Evolutionary conservation across 2,797 vertebrate genomes (phyloP).

Genomic region (Gymnothorax javanicus): DNA sequence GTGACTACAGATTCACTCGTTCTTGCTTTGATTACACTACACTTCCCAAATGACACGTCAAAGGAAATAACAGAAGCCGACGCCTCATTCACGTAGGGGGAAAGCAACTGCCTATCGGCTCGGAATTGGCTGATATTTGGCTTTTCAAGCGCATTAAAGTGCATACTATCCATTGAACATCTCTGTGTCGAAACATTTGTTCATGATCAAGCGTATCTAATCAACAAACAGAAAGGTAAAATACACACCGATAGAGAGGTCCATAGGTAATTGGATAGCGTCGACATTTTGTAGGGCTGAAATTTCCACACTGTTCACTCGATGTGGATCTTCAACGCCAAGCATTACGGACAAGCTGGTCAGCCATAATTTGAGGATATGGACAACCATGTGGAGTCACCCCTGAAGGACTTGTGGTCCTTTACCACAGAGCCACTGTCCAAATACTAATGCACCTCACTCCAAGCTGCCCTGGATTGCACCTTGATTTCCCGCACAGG

Average conservation of each 20-base stretch:
- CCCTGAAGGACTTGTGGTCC: no score
- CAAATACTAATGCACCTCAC: no score
- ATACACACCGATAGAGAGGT: constrained; percentile 23
- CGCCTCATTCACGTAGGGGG: not conserved
- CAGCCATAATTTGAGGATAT: no score
- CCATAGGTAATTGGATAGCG: no score
- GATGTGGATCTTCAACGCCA: no score
- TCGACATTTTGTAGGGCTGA: no score
- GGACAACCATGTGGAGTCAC: no score
- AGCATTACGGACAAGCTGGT: no score
- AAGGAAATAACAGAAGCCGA: not conserved
- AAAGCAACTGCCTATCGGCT: not conserved
- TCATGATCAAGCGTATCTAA: constrained; percentile 12
- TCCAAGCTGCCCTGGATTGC: constrained; percentile 55
- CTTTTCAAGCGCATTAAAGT: constrained; percentile 60
- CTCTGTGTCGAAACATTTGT: constrained; percentile 48
- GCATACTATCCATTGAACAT: constrained; percentile 64
- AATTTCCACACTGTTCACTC: no score
- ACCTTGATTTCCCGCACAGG: constrained; percentile 55
- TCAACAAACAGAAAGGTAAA: constrained; percentile 24
- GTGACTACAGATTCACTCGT: not conserved
- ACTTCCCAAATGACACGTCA: not conserved
- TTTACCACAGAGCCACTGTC: no score
- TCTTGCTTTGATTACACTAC: not conserved
- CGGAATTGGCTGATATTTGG: constrained; percentile 1